phyloP scores from a whole-genome alignment of 2,113 vertebrate species.

The Uria aalge region DNA sequence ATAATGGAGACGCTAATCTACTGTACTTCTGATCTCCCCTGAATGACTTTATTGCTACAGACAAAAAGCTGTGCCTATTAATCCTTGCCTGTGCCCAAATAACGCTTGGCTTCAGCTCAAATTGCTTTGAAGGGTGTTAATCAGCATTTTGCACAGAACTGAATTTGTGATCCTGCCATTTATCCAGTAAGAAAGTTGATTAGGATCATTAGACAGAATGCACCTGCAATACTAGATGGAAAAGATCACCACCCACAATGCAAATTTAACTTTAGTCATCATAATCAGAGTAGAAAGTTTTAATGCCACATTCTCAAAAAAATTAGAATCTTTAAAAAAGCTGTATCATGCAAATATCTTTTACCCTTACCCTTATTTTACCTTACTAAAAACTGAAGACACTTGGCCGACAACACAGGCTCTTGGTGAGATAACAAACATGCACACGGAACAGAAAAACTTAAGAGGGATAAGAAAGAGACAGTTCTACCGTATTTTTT shows the following conservation, averaged over 20 bases:
- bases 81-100: not conserved
- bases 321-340: not conserved
- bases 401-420: not conserved
- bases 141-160: not conserved
- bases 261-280: not conserved
- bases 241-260: not conserved
- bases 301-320: not conserved
- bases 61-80: not conserved
- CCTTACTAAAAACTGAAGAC: not conserved
- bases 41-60: conserved; percentile 10
- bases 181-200: not conserved
- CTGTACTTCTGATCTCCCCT: conserved; percentile 39
- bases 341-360: not conserved
- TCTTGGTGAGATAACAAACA: not conserved
- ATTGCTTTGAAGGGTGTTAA: not conserved
- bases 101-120: not conserved
- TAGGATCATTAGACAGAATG: not conserved
- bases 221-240: not conserved
- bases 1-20: conserved; percentile 5
- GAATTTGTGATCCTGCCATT: not conserved
- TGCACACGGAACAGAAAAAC: not conserved
- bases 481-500: not conserved
- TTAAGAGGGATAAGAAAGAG: not conserved
- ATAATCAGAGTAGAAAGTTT: not conserved
- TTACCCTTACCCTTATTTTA: not conserved